Evolutionary conservation across 2,888 invertebrate species (phyloP), one percentile per base, ranked within the genome.

Genomic region (Eupithecia pulchellata): DNA sequence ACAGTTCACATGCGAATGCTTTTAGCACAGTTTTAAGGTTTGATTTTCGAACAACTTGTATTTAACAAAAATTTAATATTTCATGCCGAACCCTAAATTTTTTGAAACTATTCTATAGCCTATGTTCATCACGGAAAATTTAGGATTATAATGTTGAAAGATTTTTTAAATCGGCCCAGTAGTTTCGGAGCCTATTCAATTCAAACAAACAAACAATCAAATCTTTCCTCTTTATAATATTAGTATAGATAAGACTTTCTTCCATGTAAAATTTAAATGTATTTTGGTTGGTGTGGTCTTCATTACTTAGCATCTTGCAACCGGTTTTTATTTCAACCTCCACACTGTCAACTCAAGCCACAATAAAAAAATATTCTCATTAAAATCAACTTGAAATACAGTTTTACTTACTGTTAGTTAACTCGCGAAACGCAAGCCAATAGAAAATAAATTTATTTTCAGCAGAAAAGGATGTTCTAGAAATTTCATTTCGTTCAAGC

Each of bases 401-500:
- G 61, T 72, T 68, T 61, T 58, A 74, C 66, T 78, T 79, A 75
- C 73, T 76, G 74, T 67, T 79, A 76, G 74, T 67, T 79, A 77
- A 78, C 71, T 77, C 76, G 69, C 75, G 71, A 71, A 74, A 75
- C 78, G 52, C 52, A 52, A 82, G 80, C 64, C 69, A 77, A 60
- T 60, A 34, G 61, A 34, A 72, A 84, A 83, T 84, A 86, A 88
- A 90, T 89, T 87, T 89, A 90, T 90, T 90, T 89, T 79, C 85
- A 83, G 78, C 82, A 81, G 78, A 86, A 84, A 42, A 88, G 87
- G 85, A 83, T 84, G 86, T 86, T 84, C 82, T 84, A 81, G 84
- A 87, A 90, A 91, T 91, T 91, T 87, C 81, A 87, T 92, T 92
- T 86, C 82, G 83, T 78, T 76, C 84, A 86, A 88, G 83, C 86